Evolutionary conservation across 1,140 invertebrate genomes (phyloP).

Genomic region (Colletes gigas): DNA sequence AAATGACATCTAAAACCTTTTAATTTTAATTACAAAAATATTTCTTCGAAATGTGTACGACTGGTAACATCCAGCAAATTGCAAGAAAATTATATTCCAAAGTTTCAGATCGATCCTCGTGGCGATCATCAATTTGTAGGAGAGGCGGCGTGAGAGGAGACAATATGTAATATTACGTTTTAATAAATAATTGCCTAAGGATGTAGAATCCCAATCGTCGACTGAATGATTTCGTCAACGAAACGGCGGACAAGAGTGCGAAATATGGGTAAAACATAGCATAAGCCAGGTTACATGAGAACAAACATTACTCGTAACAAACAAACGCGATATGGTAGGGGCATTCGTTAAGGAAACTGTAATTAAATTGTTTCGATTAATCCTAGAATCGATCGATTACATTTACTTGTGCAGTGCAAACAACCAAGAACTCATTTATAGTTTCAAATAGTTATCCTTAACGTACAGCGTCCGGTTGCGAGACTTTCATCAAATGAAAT

Average conservation of each 20-base stretch:
- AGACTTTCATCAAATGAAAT: conserved; percentile 1
- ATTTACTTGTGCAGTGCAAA: neutral
- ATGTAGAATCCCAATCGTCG: neutral
- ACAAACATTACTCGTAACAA: conserved; percentile 60
- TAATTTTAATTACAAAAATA: too few species aligned
- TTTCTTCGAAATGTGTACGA: too few species aligned
- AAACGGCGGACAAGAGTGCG: conserved; percentile 58
- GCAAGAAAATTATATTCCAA: neutral
- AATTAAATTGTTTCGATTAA: conserved; percentile 9
- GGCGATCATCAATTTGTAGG: neutral
- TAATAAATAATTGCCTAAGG: neutral
- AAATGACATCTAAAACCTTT: too few species aligned
- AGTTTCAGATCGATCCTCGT: neutral
- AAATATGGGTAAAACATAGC: conserved; percentile 66
- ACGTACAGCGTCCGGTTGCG: neutral
- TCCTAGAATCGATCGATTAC: neutral
- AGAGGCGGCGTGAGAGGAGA: neutral
- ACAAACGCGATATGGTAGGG: conserved; percentile 42
- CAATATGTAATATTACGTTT: neutral
- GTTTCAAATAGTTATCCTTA: neutral
- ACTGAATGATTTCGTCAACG: conserved; percentile 16
- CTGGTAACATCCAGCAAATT: too few species aligned
- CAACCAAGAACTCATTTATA: neutral
- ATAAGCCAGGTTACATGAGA: conserved; percentile 69
- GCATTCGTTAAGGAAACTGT: conserved; percentile 41